Base-by-base conservation (phyloP, 1,140 invertebrate genomes). In the Hestina assimilis region DNA sequence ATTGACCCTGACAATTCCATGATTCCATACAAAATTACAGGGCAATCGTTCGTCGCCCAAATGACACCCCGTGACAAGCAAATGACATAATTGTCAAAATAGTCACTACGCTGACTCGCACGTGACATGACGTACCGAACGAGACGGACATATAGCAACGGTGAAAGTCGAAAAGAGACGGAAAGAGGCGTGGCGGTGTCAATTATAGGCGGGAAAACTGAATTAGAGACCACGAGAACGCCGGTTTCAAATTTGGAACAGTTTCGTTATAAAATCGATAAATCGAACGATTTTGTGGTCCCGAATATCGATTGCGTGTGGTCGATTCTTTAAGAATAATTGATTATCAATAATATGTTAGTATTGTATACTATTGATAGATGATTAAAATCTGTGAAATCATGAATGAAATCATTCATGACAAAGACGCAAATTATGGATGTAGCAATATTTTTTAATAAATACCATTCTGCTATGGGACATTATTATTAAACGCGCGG, bases 11-110 rank as follows among this genome's bases (percentile, higher is more conserved):
- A 75, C 70, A 72, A 82, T 81, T 81, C 80, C 64, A 83, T 73
- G 68, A 75, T 83, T 76, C 75, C 68, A 79, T 63, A 83, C 80
- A 71, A 87, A 87, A 85, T 87, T 85, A 85, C 70, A 83, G 75
- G 70, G 76, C 79, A 77, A 85, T 78, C 77, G 81, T 74, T 83
- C 79, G 77, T 84, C 83, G 78, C 72, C 77, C 75, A 85, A 85
- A 87, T 86, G 83, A 86, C 83, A 86, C 74, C 83, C 82, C 72
- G 76, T 78, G 78, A 80, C 81, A 82, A 70, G 70, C 83, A 85
- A 87, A 87, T 87, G 82, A 87, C 84, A 87, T 87, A 87, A 87
- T 87, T 87, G 84, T 87, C 84, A 79, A 86, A 87, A 86, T 85
- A 82, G 81, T 84, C 75, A 81, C 78, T 75, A 61, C 82, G 66